Evolutionary conservation across 1,140 invertebrate species (phyloP), one percentile per base, ranked within the genome.

Genomic region (Archivesica marissinica): DNA sequence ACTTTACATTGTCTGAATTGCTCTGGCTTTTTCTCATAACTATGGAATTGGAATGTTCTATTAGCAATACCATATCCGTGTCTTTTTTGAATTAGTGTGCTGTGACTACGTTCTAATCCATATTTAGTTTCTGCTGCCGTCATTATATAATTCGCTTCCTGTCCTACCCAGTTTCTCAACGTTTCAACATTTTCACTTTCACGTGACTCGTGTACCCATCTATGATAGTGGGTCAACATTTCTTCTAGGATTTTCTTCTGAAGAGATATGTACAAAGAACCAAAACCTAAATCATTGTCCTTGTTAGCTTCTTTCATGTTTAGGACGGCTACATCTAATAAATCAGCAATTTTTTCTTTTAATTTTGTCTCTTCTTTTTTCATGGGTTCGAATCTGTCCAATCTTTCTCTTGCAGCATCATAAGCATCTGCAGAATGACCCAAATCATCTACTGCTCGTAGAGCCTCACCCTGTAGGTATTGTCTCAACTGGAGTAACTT

Each of bases 401-500:
- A 47, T 3, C 68, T 7, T 23, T 72, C 35, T 25, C 25, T 44
- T 9, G 68, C 68, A 11, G 68, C 30, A 6, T 72, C 38, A 47
- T 41, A 72, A 6, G 38, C 41, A 9, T 7, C 7, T 9, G 6
- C 33, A 23, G 68, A 72, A 72, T 72, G 35, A 23, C 68, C 38
- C 13, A 72, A 33, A 72, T 41, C 41, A 11, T 72, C 68, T n/a
- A 44, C 30, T 44, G 68, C 68, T 25, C 25, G 39, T 6, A 72
- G 33, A 13, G 68, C 68, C 11, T 41, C 17, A 4, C 68, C 68
- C 3, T 25, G 20, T 41, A 72, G 25, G 7, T 9, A 72, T 47
- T 72, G 68, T 9, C 68, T 39, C 9, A 72, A 41, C 30, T 72
- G 68, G 20, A 72, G 47, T 3, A 72, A 23, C 41, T 72, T 72